Evolutionary conservation across 2,113 vertebrate genomes (phyloP).

Genomic region (Pachycephala philippinensis): DNA sequence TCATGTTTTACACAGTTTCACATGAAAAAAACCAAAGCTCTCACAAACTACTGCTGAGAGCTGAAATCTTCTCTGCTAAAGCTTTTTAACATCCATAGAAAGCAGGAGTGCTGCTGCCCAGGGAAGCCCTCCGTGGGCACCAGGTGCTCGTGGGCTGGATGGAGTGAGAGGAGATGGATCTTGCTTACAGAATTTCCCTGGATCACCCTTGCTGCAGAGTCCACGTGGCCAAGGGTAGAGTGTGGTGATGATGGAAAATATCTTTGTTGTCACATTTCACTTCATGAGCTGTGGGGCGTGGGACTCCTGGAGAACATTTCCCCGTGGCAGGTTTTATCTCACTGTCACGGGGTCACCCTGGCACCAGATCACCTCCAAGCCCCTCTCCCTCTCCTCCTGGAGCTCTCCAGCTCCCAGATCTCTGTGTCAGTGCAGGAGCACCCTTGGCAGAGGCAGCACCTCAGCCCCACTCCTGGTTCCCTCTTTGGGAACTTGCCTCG

Average conservation of each 20-base stretch:
- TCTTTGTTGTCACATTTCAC: background rate
- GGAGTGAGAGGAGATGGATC: background rate
- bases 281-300: background rate
- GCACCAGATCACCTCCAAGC: background rate
- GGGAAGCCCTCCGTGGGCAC: rapidly evolving
- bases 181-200: too few species aligned
- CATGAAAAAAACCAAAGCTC: too few species aligned
- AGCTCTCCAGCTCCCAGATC: background rate
- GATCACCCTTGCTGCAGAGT: background rate
- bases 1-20: too few species aligned
- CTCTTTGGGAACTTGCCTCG: background rate
- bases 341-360: background rate
- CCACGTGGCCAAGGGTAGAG: background rate
- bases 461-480: background rate
- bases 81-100: too few species aligned
- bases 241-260: background rate
- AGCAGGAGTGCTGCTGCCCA: background rate
- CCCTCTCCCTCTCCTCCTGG: background rate
- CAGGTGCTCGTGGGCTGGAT: rapidly evolving
- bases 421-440: background rate
- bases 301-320: background rate
- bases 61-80: too few species aligned
- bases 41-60: too few species aligned
- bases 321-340: background rate
- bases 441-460: background rate